Conservation (phyloP, 2,888 invertebrate species). For the Cremastinae sp. region DNA sequence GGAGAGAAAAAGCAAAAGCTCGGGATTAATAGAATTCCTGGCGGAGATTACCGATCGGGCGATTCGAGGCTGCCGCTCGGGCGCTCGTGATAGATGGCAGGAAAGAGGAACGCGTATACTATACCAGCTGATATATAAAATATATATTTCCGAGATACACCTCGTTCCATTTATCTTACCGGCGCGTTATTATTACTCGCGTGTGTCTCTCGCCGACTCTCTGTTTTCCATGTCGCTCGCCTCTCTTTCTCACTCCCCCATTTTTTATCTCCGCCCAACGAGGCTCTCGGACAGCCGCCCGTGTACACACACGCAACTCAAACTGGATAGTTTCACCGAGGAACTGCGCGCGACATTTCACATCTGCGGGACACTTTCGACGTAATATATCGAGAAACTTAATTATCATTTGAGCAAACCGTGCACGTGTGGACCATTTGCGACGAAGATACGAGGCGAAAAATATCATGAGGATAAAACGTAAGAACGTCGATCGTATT, state of each 20-base stretch:
- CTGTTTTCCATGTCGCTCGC: conserved; percentile 22
- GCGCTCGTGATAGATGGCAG: conserved; percentile 63
- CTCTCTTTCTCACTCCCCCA: conserved; percentile 15
- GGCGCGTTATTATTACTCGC: conserved; percentile 61
- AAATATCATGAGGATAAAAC: conserved; percentile 12
- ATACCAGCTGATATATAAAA: conserved; percentile 45
- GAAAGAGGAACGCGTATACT: conserved; percentile 44
- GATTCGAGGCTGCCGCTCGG: conserved; percentile 43
- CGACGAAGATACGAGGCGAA: not conserved
- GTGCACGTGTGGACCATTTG: conserved; percentile 17
- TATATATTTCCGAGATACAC: conserved; percentile 45
- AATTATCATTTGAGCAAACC: conserved; percentile 41
- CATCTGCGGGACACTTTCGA: conserved; percentile 52
- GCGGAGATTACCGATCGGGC: conserved; percentile 61
- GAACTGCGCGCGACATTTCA: conserved; percentile 51
- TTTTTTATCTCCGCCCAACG: conserved; percentile 17
- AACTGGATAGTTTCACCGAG: conserved; percentile 52
- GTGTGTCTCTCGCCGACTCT: conserved; percentile 45
- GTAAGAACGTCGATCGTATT: conserved; percentile 26
- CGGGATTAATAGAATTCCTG: conserved; percentile 63
- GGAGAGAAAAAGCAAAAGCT: conserved; percentile 56
- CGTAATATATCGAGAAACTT: conserved; percentile 57
- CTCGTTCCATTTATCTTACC: conserved; percentile 61
- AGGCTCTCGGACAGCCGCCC: conserved; percentile 18
- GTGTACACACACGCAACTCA: conserved; percentile 34